Evolutionary conservation across 1,140 invertebrate genomes (phyloP).

Genomic region (Drosophila obscura): DNA sequence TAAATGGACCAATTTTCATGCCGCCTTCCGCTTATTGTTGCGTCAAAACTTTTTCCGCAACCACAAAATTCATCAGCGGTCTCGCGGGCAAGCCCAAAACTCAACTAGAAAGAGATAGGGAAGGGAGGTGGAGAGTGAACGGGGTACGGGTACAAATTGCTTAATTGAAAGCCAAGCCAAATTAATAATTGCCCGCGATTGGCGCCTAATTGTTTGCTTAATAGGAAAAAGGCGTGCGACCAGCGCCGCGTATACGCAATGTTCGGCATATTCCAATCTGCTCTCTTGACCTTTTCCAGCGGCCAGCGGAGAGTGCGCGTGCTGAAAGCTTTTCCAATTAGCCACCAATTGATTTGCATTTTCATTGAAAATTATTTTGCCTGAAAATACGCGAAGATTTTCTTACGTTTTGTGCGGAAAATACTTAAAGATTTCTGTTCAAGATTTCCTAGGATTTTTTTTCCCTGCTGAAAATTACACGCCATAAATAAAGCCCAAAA

Average conservation of each 20-base stretch:
- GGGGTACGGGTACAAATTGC: constrained; percentile 54
- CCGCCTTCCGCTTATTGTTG: constrained; percentile 52
- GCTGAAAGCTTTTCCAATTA: constrained; percentile 74
- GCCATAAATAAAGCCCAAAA: constrained; percentile 15
- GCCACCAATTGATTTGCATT: constrained; percentile 72
- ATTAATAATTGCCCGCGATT: constrained; percentile 77
- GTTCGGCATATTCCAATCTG: constrained; percentile 32
- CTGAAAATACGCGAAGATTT: constrained; percentile 28
- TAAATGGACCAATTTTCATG: constrained; percentile 72
- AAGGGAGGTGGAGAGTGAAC: background rate
- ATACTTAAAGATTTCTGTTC: background rate
- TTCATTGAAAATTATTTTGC: constrained; percentile 40
- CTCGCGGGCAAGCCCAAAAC: constrained; percentile 14
- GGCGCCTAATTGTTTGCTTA: constrained; percentile 72
- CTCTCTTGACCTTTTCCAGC: constrained; percentile 49
- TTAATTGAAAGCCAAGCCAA: constrained; percentile 76
- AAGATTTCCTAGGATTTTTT: constrained; percentile 10
- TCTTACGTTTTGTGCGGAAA: constrained; percentile 4
- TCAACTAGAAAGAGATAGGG: constrained; percentile 5
- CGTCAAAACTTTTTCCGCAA: constrained; percentile 22
- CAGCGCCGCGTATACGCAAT: constrained; percentile 70
- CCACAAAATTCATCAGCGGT: constrained; percentile 14
- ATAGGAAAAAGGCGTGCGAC: constrained; percentile 61
- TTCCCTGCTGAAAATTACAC: background rate
- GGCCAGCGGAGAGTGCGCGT: constrained; percentile 15